Conservation (phyloP, 2,797 vertebrate genomes). For the Hephaestus fuliginosus region DNA sequence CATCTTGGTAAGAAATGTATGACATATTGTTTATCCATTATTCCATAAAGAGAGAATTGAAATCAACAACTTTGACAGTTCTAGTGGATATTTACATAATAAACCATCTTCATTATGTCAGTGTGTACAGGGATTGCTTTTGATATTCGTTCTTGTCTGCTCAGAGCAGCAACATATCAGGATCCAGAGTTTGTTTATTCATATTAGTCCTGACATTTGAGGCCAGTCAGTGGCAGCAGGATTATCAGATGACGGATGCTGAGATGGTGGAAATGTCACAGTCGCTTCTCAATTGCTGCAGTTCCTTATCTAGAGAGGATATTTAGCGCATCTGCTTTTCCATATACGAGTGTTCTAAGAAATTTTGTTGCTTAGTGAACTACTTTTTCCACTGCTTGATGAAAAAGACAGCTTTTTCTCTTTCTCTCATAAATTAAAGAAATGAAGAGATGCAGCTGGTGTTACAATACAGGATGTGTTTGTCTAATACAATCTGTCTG, state of each 20-base stretch:
- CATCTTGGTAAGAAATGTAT: neutral
- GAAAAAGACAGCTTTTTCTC: neutral
- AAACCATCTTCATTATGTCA: neutral
- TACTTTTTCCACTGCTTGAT: constrained; percentile 2
- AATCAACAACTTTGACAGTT: neutral
- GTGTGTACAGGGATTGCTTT: neutral
- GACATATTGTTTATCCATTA: neutral
- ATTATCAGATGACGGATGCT: constrained; percentile 59
- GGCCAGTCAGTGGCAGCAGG: constrained; percentile 27
- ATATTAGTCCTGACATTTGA: constrained; percentile 55
- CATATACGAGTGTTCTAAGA: constrained; percentile 1
- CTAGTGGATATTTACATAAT: neutral
- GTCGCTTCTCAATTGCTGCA: constrained; percentile 17
- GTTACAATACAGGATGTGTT: constrained; percentile 18
- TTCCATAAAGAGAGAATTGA: neutral
- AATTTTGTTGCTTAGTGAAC: constrained; percentile 6
- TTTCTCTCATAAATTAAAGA: constrained; percentile 18
- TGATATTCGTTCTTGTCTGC: neutral
- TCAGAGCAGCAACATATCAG: neutral
- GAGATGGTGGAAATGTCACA: constrained; percentile 66
- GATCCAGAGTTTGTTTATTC: constrained; percentile 42
- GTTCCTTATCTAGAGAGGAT: constrained; percentile 37
- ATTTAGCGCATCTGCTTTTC: constrained; percentile 29
- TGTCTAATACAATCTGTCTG: constrained; percentile 48
- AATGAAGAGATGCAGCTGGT: constrained; percentile 23